Conservation (phyloP, 2,113 vertebrate genomes). For the Oceanodroma tethys region DNA sequence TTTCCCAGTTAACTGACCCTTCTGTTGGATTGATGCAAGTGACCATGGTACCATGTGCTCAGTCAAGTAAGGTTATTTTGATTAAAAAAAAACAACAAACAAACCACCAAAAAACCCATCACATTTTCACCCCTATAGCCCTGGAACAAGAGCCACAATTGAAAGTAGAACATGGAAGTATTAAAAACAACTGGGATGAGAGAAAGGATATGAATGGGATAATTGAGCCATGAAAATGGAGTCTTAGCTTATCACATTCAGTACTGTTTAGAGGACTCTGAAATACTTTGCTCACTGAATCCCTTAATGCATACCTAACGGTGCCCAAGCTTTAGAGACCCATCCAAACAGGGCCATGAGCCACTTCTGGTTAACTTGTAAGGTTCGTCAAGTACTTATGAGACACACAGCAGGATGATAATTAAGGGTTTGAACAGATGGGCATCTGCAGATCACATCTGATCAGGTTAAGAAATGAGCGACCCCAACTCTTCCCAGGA, state of each 20-base stretch:
- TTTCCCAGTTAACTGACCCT: background rate
- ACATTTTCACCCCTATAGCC: accelerated
- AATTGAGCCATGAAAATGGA: background rate
- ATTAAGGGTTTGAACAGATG: background rate
- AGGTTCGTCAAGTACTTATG: background rate
- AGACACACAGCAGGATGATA: background rate
- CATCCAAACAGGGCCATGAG: background rate
- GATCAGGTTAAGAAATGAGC: background rate
- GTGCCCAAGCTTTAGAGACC: background rate
- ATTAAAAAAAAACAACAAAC: too few relatives aligned
- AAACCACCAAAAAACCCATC: too few relatives aligned
- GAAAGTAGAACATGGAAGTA: background rate
- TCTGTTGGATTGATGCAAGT: background rate
- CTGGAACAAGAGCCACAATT: background rate
- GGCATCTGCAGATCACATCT: background rate
- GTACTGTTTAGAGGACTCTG: background rate
- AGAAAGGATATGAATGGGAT: background rate
- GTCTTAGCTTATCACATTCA: background rate
- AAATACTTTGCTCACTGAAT: background rate
- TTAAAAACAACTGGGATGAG: background rate
- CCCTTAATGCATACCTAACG: background rate
- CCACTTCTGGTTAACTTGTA: background rate
- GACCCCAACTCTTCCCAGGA: background rate
- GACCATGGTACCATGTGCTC: background rate
- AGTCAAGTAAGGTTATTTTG: background rate